Base-by-base conservation (phyloP, 2,797 vertebrate genomes). In the Poecilia picta region DNA sequence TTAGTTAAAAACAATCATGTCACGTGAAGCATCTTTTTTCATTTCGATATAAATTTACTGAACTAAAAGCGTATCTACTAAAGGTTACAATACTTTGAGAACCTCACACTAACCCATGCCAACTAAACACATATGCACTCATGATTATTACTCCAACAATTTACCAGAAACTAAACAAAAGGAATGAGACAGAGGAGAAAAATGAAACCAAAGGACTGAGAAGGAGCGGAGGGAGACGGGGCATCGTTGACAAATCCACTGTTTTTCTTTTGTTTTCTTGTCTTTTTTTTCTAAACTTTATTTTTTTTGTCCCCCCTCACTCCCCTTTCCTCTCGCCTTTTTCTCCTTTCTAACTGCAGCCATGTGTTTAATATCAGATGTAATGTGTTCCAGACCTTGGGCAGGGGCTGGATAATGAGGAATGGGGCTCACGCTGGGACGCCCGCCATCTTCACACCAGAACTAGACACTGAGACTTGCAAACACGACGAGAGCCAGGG, bases 321-420 rank as follows among this genome's bases (percentile, higher is more conserved):
- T 4, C 31, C 87, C 88, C 84, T 87, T 83, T 85, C 85, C 85
- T 91, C 89, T 94, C 80, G 81, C 87, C 87, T 90, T 93, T 93
- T 93, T 93, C 89, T 91, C 80, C 85, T 90, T 91, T 93, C 89
- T 93, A 91, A 95, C 95, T 94, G 92, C 93, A 95, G 93, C 96
- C 96, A 96, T 96, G 94, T 96, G 96, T 96, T 96, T 94, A 94
- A 96, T 96, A 95, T 96, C 95, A 96, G 92, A 93, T 94, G 93
- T 96, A 96, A 96, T 96, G 91, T 92, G 93, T 96, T 95, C 95
- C 96, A 96, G 95, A 95, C 94, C 88, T 80, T 85, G 87, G 86
- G 92, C 83, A 82, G 85, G 74, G 88, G 88, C 93, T 93, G 62
- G 87, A 93, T 86, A 85, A 87, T 86, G 87, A 88, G 89, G 77